Conservation (phyloP, 2,113 vertebrate genomes). For the Macrotus californicus region DNA sequence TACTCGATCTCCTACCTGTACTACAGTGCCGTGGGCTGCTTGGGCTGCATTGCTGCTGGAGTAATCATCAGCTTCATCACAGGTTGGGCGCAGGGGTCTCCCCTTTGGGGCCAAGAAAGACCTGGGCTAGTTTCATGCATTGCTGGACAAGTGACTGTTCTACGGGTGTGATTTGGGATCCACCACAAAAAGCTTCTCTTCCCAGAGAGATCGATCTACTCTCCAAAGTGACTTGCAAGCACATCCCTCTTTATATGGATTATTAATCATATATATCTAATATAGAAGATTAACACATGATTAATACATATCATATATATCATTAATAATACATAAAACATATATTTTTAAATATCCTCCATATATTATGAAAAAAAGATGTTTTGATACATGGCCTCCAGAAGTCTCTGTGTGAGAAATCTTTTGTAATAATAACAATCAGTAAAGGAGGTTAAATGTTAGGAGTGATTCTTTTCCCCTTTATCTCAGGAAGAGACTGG, state of each 20-base stretch:
- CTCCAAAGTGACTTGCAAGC: neutral
- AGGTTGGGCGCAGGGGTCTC: constrained; percentile 72
- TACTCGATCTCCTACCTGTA: constrained; percentile 89
- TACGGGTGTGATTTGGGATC: neutral
- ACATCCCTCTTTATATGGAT: neutral
- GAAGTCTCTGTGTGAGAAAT: neutral
- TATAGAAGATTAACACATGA: neutral
- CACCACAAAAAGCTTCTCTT: neutral
- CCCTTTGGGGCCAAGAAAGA: neutral
- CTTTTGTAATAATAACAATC: neutral
- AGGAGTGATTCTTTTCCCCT: neutral
- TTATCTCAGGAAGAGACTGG: neutral
- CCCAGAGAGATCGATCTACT: neutral
- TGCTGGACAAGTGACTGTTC: neutral
- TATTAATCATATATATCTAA: neutral
- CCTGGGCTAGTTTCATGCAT: neutral
- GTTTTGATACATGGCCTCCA: neutral
- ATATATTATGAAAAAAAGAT: neutral
- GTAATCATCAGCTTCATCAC: constrained; percentile 84
- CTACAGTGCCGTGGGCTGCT: constrained; percentile 84
- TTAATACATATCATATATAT: neutral
- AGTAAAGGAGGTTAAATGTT: neutral
- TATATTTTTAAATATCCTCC: neutral
- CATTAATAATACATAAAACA: neutral
- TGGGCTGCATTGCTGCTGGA: constrained; percentile 75